A percentile compares a stretch with the other conserved stretches of the same genome.
Evolutionary conservation across 2,888 invertebrate species (phyloP).

Genomic region (Perithous albicinctus): DNA sequence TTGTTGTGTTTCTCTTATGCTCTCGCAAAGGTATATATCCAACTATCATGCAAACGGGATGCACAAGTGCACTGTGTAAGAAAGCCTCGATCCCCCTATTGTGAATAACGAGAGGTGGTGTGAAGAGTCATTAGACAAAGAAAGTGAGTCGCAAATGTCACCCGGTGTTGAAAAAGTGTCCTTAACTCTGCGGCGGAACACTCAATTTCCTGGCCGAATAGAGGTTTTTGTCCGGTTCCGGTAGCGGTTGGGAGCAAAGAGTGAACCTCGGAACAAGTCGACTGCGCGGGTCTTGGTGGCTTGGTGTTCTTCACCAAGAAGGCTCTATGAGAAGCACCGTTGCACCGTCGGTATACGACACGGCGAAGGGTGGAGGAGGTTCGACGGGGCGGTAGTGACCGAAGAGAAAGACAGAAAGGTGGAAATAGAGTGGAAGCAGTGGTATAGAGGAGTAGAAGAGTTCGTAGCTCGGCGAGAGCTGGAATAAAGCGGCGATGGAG

Average conservation of each 20-base stretch:
- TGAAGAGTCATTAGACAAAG: constrained; percentile 33
- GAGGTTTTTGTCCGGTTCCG: constrained; percentile 68
- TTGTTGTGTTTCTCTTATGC: neutral
- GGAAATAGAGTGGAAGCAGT: constrained; percentile 59
- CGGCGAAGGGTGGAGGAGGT: neutral
- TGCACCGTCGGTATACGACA: constrained; percentile 22
- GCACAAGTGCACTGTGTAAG: neutral
- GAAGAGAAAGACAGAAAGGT: constrained; percentile 64
- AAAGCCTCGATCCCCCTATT: neutral
- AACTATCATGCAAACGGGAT: neutral
- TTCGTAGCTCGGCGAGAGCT: constrained; percentile 50
- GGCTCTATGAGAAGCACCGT: constrained; percentile 19
- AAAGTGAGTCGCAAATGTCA: constrained; percentile 18
- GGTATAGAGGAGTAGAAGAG: constrained; percentile 35
- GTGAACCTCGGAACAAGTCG: constrained; percentile 5
- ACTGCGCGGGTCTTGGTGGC: neutral
- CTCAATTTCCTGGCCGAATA: constrained; percentile 80
- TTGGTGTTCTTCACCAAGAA: neutral
- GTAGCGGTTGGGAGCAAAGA: constrained; percentile 70
- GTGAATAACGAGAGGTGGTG: constrained; percentile 2
- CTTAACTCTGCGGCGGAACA: constrained; percentile 72
- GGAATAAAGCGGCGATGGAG: constrained; percentile 62
- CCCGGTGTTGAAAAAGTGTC: constrained; percentile 50
- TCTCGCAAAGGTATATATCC: neutral
- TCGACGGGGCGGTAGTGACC: constrained; percentile 37